Evolutionary conservation across 2,113 vertebrate genomes (phyloP).

Genomic region (Craseonycteris thonglongyai): DNA sequence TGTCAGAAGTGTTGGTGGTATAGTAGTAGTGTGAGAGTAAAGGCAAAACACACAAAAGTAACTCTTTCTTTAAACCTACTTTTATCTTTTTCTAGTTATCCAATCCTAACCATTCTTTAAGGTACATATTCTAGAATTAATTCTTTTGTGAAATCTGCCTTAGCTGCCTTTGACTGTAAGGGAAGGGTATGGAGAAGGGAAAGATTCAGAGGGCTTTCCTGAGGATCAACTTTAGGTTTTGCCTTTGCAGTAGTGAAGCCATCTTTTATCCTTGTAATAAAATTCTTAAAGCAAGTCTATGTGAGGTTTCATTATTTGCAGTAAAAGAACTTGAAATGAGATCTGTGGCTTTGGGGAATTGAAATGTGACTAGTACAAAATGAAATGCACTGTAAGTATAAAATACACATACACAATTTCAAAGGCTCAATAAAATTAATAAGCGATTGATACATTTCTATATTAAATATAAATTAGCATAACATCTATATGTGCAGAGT

Average conservation of each 20-base stretch:
- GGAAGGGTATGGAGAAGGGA: background rate
- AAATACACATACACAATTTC: background rate
- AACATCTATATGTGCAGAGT: background rate
- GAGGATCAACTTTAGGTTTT: background rate
- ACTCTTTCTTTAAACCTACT: background rate
- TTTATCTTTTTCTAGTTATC: background rate
- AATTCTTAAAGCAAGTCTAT: background rate
- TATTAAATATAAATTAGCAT: background rate
- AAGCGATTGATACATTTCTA: background rate
- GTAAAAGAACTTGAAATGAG: background rate
- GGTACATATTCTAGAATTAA: background rate
- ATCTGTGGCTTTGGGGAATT: background rate
- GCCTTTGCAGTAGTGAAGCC: background rate
- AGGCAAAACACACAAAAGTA: background rate
- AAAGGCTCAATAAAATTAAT: background rate
- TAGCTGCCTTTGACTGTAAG: background rate
- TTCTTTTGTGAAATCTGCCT: background rate
- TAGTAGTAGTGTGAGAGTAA: background rate
- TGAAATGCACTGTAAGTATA: background rate
- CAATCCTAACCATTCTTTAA: background rate
- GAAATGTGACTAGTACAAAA: background rate
- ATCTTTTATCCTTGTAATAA: background rate
- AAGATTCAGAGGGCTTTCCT: background rate
- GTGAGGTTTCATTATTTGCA: background rate
- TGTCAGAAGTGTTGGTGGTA: background rate